Conservation (phyloP, 2,888 invertebrate species). For the Plutella xylostella region DNA sequence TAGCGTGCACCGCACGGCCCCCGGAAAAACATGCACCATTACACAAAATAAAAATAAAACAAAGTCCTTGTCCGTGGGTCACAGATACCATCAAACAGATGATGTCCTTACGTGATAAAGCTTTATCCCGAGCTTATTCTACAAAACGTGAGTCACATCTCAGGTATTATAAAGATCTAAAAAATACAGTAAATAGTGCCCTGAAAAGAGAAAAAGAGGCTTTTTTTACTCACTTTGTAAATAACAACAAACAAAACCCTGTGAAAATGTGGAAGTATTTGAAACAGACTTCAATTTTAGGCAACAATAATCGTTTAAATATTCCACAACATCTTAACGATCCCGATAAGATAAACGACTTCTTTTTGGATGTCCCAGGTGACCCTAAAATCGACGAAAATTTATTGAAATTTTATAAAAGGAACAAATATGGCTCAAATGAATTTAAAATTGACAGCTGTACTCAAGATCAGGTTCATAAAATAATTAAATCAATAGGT, state of each 20-base stretch:
- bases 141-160: background rate
- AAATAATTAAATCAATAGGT: too few relatives aligned
- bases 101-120: background rate
- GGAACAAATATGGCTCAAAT: background rate
- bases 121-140: background rate
- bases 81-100: background rate
- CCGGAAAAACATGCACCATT: slow-evolving; percentile 1
- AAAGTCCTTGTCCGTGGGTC: background rate
- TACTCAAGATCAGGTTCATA: too few relatives aligned
- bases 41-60: background rate
- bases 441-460: background rate
- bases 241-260: too few relatives aligned
- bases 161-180: slow-evolving; percentile 1
- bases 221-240: background rate
- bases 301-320: too few relatives aligned
- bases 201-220: slow-evolving; percentile 1
- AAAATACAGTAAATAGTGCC: background rate
- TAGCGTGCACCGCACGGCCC: slow-evolving; percentile 9
- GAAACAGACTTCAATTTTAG: too few relatives aligned
- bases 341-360: too few relatives aligned
- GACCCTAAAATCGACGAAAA: too few relatives aligned
- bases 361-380: too few relatives aligned
- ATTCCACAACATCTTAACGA: too few relatives aligned
- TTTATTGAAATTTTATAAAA: background rate
- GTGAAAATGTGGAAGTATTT: too few relatives aligned